Evolutionary conservation across 1,140 invertebrate genomes (phyloP), one percentile per base, ranked within the genome.

Genomic region (Spodoptera litura): DNA sequence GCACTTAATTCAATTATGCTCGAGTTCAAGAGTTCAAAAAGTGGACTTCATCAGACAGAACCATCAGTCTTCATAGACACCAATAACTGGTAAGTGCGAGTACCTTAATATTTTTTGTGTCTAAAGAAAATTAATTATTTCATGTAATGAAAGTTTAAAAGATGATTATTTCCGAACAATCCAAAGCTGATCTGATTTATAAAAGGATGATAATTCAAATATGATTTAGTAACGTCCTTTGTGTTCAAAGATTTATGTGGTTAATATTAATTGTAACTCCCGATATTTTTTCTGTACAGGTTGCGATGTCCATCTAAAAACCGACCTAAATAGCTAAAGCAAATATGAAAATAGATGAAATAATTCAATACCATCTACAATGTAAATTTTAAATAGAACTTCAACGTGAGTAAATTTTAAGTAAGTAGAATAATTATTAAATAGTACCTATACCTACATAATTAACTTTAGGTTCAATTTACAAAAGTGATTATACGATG

Each of bases 101-200:
- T 49, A 8, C 3, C 15, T 12, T 49, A 11, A 10, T 6, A 27
- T 10, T 44, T 20, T 56, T 2, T n/a, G 4, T 6, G 20, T 20
- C 20, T 20, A 20, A 20, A 20, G 20, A 20, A 55, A 55, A 4
- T 2, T 0, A 15, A 6, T 55, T 6, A 55, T 15, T 13, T 55
- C 4, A 3, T 56, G 0, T 44, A 25, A 1, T 6, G 64, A 15
- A 15, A 44, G 12, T 10, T 49, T 49, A 64, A 38, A 72, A 71
- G 56, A 80, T 80, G 70, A 71, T 25, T 35, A 44, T 53, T 31
- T 49, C 3, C 61, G 49, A 71, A 80, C 64, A 77, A 80, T 77
- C 79, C 56, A 80, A 80, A 80, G 66, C 79, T 77, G 79, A 80
- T 55, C 56, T 80, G 64, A 77, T 31, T 59, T 9, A 27, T 12